Evolutionary conservation across 1,140 invertebrate species (phyloP), one percentile per base, ranked within the genome.

Genomic region (Drosophila virilis): DNA sequence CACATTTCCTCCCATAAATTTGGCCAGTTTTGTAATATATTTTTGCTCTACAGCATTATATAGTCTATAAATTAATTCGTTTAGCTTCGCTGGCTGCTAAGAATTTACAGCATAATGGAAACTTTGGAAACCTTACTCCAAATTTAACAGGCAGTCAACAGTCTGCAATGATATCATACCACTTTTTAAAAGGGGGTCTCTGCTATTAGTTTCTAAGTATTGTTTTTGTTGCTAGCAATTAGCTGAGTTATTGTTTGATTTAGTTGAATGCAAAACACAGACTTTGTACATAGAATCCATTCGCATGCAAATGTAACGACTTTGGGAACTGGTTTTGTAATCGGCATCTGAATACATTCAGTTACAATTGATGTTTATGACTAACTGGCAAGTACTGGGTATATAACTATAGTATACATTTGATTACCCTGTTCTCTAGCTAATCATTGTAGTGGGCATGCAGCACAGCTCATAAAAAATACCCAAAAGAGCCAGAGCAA

Each of bases 1-100:
- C 69, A 10, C 51, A 78, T 64, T 86, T 86, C 83, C 83, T 77
- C 69, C 45, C 72, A 88, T 88, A 86, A 83, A 86, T 83, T 88
- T 78, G 66, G 61, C 65, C 75, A 86, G 68, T 86, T 88, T 83
- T 83, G 83, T 86, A 86, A 86, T 48, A 48, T 48, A 48, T 48
- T 77, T 10, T 28, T 22, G 46, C 10, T 28, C 10, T 48, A 28
- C 17, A 48, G 17, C 22, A 4, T 17, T 48, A 83, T 64, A 64
- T 55, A 54, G 58, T 64, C 52, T 46, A 59, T 74, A 78, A 65
- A 66, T 78, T 74, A 70, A 78, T 78, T 75, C 71, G 73, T 61
- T 74, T 61, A 45, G 75, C 75, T 77, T 40, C 42, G 60, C 28
- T 77, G 48, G 46, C 37, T 64, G 55, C 37, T 13, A 54, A 60